Evolutionary conservation across 1,140 invertebrate species (phyloP).

Genomic region (Thereuonema tuberculata): DNA sequence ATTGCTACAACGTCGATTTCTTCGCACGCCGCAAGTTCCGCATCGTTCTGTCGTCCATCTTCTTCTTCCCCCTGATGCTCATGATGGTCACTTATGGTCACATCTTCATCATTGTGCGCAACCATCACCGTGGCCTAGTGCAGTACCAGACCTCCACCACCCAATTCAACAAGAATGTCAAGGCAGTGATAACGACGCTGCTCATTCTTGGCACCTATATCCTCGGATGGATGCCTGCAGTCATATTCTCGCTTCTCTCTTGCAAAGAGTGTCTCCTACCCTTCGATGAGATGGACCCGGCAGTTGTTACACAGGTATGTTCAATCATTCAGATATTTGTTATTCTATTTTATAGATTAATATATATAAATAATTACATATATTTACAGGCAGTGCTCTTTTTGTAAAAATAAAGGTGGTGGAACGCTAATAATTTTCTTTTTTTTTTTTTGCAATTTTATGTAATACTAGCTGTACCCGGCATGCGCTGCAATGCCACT

Average conservation of each 20-base stretch:
- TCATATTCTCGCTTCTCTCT: slow-evolving; percentile 37
- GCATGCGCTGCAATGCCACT: no score
- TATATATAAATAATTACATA: no score
- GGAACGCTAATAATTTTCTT: no score
- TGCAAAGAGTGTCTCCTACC: slow-evolving; percentile 37
- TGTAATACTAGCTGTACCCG: no score
- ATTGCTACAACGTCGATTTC: slow-evolving; percentile 31
- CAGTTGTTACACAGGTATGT: slow-evolving; percentile 7
- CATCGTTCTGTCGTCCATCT: slow-evolving; percentile 27
- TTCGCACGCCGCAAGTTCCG: slow-evolving; percentile 35
- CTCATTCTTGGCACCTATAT: slow-evolving; percentile 51
- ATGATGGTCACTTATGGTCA: slow-evolving; percentile 45
- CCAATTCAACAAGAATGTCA: slow-evolving; percentile 40
- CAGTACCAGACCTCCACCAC: slow-evolving; percentile 22
- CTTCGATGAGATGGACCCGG: slow-evolving; percentile 15
- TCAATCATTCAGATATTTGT: slow-evolving; percentile 25
- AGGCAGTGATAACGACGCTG: slow-evolving; percentile 49
- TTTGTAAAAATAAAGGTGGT: no score
- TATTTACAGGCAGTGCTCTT: no score
- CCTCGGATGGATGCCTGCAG: slow-evolving; percentile 48
- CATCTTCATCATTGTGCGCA: slow-evolving; percentile 41
- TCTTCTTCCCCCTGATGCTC: slow-evolving; percentile 35
- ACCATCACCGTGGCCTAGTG: slow-evolving; percentile 37
- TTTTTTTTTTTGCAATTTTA: no score
- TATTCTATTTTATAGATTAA: no score